Percentiles rank a stretch among this genome's conserved stretches.
These are phyloP conservation scores for Nerophis ophidion DNA, from an alignment of 2,113 vertebrate species.

Conservation along the genomic window DNA sequence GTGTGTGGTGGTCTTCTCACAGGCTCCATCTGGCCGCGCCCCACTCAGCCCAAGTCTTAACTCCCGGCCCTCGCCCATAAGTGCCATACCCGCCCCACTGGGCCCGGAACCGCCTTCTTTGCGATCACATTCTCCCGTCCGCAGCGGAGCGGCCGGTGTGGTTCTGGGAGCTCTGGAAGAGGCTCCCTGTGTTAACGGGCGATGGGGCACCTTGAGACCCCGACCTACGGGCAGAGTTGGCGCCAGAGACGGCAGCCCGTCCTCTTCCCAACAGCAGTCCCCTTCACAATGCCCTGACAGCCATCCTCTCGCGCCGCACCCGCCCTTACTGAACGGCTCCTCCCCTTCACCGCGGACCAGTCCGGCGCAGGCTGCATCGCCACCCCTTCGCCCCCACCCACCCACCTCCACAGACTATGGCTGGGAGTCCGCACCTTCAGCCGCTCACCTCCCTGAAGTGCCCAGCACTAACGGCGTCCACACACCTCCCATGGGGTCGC, in stretches of 20 bases:
- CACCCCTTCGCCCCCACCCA: conserved; percentile 62
- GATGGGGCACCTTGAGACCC: conserved; percentile 92
- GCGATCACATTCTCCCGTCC: conserved; percentile 88
- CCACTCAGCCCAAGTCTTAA: conserved; percentile 95
- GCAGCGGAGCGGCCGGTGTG: conserved; percentile 62
- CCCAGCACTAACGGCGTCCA: conserved; percentile 86
- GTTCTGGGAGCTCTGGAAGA: conserved; percentile 78
- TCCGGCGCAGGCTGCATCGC: conserved; percentile 80
- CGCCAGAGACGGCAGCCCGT: conserved; percentile 87
- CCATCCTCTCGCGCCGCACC: conserved; percentile 70
- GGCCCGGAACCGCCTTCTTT: conserved; percentile 82
- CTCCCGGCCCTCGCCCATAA: conserved; percentile 95
- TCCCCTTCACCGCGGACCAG: conserved; percentile 81
- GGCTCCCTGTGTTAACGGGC: conserved; percentile 91
- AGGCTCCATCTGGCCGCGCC: conserved; percentile 91
- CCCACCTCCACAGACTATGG: conserved; percentile 72
- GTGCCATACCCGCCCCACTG: conserved; percentile 85
- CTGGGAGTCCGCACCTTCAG: conserved; percentile 80
- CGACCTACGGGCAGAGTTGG: conserved; percentile 73
- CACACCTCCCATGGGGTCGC: conserved; percentile 71
- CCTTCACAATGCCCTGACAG: conserved; percentile 80
- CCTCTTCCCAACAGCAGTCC: conserved; percentile 77
- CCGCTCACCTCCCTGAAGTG: conserved; percentile 73
- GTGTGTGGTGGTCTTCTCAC: conserved; percentile 97
- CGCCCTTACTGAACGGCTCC: conserved; percentile 82